Base-by-base conservation (phyloP, 2,113 vertebrate genomes). In the Scortum barcoo region DNA sequence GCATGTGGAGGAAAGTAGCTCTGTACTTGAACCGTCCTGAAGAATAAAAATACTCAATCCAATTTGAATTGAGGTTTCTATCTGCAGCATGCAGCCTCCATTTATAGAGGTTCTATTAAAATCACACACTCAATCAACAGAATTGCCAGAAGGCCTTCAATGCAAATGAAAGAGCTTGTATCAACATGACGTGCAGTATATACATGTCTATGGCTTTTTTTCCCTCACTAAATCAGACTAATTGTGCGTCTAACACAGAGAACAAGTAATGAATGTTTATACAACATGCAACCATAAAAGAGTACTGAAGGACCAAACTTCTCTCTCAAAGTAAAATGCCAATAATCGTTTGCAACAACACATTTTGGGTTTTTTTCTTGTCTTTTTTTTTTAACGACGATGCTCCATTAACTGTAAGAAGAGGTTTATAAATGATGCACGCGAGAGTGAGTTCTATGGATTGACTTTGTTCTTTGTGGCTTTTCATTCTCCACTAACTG, bases 11-110 rank as follows among this genome's bases (percentile, higher is more conserved):
- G 28, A 66, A 20, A 38, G 53, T 36, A 48, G 19, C 48, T 63
- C 46, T 68, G 66, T 5, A 57, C 70, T 83, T 73, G 6, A 76
- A 78, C 50, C 65, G 22, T 69, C 26, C 30, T 30, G 13, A 65
- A 76, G 62, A 72, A 63, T 42, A 54, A 54, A 66, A 71, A 58
- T 60, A 57, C 22, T 54, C 65, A 77, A 42, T 83, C 46, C 10
- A 48, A 68, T 72, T 72, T 10, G 42, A 71, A 69, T 51, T 53
- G 13, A 80, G 70, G 70, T 53, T 7, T 61, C 28, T 42, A 51
- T 72, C 46, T 40, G 22, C 5, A 20, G 38, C 24, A 16, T 20
- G 66, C 71, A 68, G 17, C 38, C 56, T 61, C 57, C 22, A 57
- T 80, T 65, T n/a, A 33, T 7, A 76, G 57, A 70, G 14, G 3